phyloP scores from a whole-genome alignment of 2,113 vertebrate species.

The Daubentonia madagascariensis region DNA sequence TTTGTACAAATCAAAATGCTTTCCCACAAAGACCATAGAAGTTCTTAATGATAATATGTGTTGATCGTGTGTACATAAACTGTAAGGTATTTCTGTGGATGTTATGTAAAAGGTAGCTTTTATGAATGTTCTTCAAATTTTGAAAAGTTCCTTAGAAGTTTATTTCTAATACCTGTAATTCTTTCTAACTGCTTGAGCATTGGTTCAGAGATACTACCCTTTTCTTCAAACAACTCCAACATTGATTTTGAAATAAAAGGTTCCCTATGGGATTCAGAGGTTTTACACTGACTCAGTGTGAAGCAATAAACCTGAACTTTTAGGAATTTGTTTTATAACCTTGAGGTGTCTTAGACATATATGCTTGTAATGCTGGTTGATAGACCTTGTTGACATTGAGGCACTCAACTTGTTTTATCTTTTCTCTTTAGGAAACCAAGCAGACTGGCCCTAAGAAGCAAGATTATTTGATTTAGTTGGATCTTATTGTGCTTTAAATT shows the following conservation, averaged over 20 bases:
- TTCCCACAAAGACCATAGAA: background rate
- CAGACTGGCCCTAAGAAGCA: background rate
- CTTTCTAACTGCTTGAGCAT: constrained; percentile 10
- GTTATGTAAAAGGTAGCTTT: background rate
- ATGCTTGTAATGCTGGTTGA: constrained; percentile 47
- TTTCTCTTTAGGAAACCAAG: constrained; percentile 42
- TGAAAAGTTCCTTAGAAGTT: constrained; percentile 26
- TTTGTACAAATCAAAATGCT: background rate
- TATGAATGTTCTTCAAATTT: background rate
- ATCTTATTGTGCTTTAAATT: background rate
- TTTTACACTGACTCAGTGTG: constrained; percentile 60
- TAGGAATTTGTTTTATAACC: constrained; percentile 72
- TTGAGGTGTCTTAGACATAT: constrained; percentile 58
- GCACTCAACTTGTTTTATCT: constrained; percentile 57
- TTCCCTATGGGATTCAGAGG: constrained; percentile 34
- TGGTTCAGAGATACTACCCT: background rate
- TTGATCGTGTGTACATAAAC: background rate
- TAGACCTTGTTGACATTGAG: constrained; percentile 55
- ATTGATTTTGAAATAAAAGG: constrained; percentile 73
- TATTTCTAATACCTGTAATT: constrained; percentile 42
- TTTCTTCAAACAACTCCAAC: constrained; percentile 50
- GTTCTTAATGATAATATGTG: background rate
- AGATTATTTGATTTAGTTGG: constrained; percentile 8
- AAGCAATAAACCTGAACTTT: constrained; percentile 68
- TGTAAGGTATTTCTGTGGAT: background rate